These are phyloP conservation scores for Idaea aversata DNA, from an alignment of 2,888 invertebrate species.

Conservation along the genomic window DNA sequence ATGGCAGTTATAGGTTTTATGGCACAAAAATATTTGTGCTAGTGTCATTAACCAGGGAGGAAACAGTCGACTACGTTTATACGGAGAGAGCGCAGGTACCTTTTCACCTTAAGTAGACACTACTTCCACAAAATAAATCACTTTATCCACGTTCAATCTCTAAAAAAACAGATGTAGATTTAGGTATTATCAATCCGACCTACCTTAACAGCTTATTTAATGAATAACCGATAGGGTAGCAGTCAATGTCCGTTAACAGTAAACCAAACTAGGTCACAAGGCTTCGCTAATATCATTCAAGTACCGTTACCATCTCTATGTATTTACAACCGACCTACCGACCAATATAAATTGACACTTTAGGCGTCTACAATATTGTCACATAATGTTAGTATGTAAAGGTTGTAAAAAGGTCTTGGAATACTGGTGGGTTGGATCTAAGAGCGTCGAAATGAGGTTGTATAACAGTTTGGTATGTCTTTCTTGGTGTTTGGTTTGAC, in stretches of 20 bases:
- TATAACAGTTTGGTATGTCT: not conserved
- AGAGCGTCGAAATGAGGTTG: not conserved
- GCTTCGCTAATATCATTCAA: conserved; percentile 74
- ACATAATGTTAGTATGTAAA: not conserved
- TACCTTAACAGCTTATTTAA: conserved; percentile 1
- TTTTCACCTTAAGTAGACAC: too few relatives aligned
- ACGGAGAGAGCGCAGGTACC: too few relatives aligned
- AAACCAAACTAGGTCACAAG: conserved; percentile 69
- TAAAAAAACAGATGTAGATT: not conserved
- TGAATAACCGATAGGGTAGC: conserved; percentile 38
- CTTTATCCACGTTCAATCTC: not conserved
- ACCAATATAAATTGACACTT: not conserved
- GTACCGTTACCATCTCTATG: conserved; percentile 63
- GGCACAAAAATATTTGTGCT: too few relatives aligned
- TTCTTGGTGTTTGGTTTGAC: not conserved
- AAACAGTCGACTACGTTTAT: too few relatives aligned
- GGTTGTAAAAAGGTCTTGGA: not conserved
- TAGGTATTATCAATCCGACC: not conserved
- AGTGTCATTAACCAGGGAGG: too few relatives aligned
- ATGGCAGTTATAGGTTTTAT: too few relatives aligned
- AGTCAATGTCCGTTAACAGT: conserved; percentile 71
- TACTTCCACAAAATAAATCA: too few relatives aligned
- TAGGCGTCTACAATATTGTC: not conserved
- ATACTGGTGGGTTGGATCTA: not conserved
- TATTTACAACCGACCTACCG: not conserved